A percentile compares a stretch with the other conserved stretches of the same genome.
These are phyloP conservation scores for Tragelaphus imberbis DNA, from an alignment of 2,113 vertebrate species.

Conservation along the genomic window DNA sequence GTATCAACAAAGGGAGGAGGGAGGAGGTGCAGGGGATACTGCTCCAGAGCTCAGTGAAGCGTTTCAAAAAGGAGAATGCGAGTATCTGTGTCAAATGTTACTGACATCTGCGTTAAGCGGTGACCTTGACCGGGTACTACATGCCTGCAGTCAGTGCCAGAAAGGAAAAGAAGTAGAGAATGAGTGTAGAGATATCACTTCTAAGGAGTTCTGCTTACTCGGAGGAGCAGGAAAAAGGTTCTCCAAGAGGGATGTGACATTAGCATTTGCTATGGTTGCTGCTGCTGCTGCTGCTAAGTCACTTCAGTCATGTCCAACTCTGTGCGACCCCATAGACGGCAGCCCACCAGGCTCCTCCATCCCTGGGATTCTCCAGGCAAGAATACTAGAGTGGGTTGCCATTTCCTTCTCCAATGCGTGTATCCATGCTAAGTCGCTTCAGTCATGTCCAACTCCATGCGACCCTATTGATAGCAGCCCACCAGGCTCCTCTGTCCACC, in stretches of 20 bases:
- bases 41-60: neutral
- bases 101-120: neutral
- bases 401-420: neutral
- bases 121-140: neutral
- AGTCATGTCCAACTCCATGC: neutral
- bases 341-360: neutral
- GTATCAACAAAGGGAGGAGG: neutral
- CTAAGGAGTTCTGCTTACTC: neutral
- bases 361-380: neutral
- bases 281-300: neutral
- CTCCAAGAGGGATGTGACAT: neutral
- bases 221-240: neutral
- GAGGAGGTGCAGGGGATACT: neutral
- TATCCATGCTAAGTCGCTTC: neutral
- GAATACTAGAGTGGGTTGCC: neutral
- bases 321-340: neutral
- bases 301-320: rapidly evolving
- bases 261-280: neutral
- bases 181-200: neutral
- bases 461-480: neutral
- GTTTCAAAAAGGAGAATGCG: neutral
- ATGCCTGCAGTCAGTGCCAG: neutral
- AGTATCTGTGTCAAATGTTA: constrained; percentile 2
- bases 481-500: neutral
- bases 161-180: neutral